phyloP scores from a whole-genome alignment of 2,888 invertebrate species.

The Tuberolachnus salignus region DNA sequence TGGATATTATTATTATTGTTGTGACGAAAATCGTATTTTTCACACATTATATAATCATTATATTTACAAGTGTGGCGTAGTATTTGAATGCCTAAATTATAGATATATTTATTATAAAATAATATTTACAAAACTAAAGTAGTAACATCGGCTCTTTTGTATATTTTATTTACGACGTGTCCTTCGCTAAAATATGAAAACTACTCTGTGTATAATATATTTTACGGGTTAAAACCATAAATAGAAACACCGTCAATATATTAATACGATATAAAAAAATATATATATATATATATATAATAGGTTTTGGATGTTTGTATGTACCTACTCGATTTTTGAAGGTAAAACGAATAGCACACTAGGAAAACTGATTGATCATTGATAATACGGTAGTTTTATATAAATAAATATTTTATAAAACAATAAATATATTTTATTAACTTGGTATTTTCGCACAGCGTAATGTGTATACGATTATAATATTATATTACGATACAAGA shows the following conservation, averaged over 20 bases:
- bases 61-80: slow-evolving; percentile 1
- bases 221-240: no score
- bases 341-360: background rate
- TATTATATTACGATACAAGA: slow-evolving; percentile 6
- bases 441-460: background rate
- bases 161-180: background rate
- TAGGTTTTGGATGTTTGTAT: no score
- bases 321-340: no score
- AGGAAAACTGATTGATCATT: background rate
- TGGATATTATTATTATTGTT: slow-evolving; percentile 37
- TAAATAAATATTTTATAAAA: no score
- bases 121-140: slow-evolving; percentile 17
- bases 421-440: no score
- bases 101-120: slow-evolving; percentile 11
- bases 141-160: background rate
- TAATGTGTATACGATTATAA: background rate
- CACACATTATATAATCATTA: slow-evolving; percentile 51
- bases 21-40: slow-evolving; percentile 36
- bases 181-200: background rate
- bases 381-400: background rate
- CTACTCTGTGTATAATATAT: no score
- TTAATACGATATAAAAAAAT: no score
- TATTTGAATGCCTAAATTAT: slow-evolving; percentile 8
- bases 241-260: no score
- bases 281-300: no score